Evolutionary conservation across 2,888 invertebrate genomes (phyloP).

Genomic region (Andricus quercusramuli): DNA sequence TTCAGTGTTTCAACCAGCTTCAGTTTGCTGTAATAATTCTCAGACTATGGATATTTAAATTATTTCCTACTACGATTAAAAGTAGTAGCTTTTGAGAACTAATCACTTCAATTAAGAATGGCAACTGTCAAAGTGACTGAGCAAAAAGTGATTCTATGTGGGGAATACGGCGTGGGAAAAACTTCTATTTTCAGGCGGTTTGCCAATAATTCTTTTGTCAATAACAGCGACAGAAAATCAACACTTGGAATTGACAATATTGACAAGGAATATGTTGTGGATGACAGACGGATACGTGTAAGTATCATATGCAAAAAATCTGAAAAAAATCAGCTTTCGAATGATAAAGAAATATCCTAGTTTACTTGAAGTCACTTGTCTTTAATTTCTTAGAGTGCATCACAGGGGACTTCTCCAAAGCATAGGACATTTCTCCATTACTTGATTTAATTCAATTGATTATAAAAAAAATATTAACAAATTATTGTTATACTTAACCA

Average conservation of each 20-base stretch:
- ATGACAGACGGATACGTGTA: slow-evolving; percentile 90
- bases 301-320: slow-evolving; percentile 63
- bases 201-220: slow-evolving; percentile 93
- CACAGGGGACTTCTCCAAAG: neutral
- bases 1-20: neutral
- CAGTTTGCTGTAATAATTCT: neutral
- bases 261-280: slow-evolving; percentile 88
- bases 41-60: slow-evolving; percentile 7
- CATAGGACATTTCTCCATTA: neutral
- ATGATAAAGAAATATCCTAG: neutral
- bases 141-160: slow-evolving; percentile 95
- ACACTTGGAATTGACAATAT: slow-evolving; percentile 95
- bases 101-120: slow-evolving; percentile 79
- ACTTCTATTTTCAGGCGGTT: slow-evolving; percentile 95
- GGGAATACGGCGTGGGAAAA: slow-evolving; percentile 97
- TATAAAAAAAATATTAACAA: neutral
- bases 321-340: neutral
- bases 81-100: neutral
- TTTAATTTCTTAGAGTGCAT: neutral
- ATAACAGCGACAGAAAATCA: slow-evolving; percentile 89
- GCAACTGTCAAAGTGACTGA: slow-evolving; percentile 91
- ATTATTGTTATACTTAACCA: too few relatives aligned
- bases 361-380: neutral
- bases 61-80: neutral
- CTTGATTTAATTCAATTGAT: neutral